phyloP scores from a whole-genome alignment of 1,140 invertebrate species.

The Schlechtendalia chinensis region DNA sequence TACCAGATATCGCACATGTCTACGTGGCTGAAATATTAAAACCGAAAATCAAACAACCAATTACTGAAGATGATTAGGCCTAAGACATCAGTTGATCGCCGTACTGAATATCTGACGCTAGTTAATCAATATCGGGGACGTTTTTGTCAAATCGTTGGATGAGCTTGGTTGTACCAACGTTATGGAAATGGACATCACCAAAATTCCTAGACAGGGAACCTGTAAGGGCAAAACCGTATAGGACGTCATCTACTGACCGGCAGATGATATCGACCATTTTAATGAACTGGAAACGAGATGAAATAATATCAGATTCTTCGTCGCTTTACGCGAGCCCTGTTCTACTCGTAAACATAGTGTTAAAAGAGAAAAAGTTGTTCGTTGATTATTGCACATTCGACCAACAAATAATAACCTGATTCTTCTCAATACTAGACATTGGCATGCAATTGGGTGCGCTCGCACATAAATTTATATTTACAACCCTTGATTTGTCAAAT shows the following conservation, averaged over 20 bases:
- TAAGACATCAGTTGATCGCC: no score
- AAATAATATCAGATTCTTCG: slow-evolving; percentile 54
- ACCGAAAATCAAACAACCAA: no score
- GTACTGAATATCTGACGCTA: no score
- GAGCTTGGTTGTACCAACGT: not conserved
- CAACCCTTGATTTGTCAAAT: slow-evolving; percentile 57
- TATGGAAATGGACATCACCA: not conserved
- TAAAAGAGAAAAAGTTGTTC: slow-evolving; percentile 55
- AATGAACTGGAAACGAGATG: not conserved
- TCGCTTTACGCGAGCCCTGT: slow-evolving; percentile 58
- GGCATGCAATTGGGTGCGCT: slow-evolving; percentile 54
- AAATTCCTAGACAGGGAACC: not conserved
- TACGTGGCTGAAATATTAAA: no score
- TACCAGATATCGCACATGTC: no score
- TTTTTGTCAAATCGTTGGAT: not conserved
- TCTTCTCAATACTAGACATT: not conserved
- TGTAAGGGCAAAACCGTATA: not conserved
- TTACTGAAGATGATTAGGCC: no score
- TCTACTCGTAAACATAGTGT: slow-evolving; percentile 58
- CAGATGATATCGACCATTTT: not conserved
- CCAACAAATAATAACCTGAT: not conserved
- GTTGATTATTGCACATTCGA: slow-evolving; percentile 22
- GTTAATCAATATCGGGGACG: not conserved
- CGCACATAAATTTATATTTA: slow-evolving; percentile 58
- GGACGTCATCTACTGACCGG: not conserved